Percentiles rank a stretch among this genome's conserved stretches.
Evolutionary conservation across 2,797 vertebrate genomes (phyloP).

Genomic region (Eremophila alpestris): DNA sequence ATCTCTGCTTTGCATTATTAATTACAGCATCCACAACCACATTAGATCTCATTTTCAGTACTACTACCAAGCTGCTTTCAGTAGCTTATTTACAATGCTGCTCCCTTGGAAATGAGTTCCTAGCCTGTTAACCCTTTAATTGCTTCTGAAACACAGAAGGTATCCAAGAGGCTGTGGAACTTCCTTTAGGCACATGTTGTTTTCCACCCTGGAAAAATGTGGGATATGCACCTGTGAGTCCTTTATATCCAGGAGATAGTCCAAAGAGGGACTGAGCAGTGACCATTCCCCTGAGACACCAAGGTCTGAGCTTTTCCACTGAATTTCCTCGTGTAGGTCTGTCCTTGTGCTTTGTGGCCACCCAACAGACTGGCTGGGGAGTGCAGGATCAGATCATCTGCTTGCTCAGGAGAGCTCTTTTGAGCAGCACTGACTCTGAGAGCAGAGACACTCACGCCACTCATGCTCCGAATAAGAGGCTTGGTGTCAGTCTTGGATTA

Average conservation of each 20-base stretch:
- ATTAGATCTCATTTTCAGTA: slow-evolving; percentile 23
- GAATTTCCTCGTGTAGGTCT: not conserved
- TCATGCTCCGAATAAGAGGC: not conserved
- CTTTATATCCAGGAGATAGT: not conserved
- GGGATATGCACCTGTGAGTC: not conserved
- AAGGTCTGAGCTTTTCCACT: not conserved
- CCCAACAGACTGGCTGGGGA: not conserved
- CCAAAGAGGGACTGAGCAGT: not conserved
- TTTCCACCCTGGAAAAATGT: not conserved
- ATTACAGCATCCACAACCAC: not conserved
- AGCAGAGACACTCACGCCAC: not conserved
- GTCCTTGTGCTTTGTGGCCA: not conserved
- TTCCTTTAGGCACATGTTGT: not conserved
- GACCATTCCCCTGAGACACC: not conserved
- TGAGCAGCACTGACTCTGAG: not conserved
- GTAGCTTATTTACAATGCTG: not conserved
- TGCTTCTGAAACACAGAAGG: not conserved
- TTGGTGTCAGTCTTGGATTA: not conserved
- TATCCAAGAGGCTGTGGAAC: not conserved
- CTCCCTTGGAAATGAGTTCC: not conserved
- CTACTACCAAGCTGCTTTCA: not conserved
- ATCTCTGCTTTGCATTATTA: slow-evolving; percentile 48
- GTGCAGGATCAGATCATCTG: not conserved
- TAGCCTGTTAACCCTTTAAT: slow-evolving; percentile 6
- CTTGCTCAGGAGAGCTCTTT: not conserved